A percentile compares a stretch with the other conserved stretches of the same genome.
phyloP scores from a whole-genome alignment of 1,140 invertebrate genomes.

The Saccostrea cuccullata region DNA sequence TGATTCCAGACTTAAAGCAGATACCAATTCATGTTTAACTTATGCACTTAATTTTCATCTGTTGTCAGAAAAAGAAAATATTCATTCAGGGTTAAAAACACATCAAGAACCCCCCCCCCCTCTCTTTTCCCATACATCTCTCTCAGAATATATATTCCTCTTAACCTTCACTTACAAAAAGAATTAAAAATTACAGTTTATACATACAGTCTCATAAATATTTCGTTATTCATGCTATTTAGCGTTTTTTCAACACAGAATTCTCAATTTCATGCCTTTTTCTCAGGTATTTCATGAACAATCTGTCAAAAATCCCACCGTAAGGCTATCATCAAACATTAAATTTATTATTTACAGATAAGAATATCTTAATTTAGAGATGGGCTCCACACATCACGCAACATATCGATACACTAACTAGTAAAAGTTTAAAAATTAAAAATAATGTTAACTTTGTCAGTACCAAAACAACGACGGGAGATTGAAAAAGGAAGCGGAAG shows the following conservation, averaged over 20 bases:
- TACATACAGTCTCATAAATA: too few species aligned
- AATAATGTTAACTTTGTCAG: background rate
- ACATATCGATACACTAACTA: background rate
- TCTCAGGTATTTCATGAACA: background rate
- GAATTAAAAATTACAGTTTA: background rate
- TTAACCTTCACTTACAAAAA: background rate
- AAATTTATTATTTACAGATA: background rate
- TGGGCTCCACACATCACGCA: background rate
- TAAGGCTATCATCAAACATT: background rate
- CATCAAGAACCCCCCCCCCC: too few species aligned
- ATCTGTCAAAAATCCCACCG: background rate
- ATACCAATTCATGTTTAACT: too few species aligned
- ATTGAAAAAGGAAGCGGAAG: slow-evolving; percentile 54
- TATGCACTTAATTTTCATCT: too few species aligned
- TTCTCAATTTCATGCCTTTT: background rate
- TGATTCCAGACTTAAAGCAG: too few species aligned
- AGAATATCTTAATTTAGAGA: background rate
- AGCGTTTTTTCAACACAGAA: background rate
- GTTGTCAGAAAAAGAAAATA: too few species aligned
- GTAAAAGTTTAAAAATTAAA: background rate
- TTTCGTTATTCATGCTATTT: background rate
- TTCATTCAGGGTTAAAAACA: too few species aligned
- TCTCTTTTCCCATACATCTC: too few species aligned
- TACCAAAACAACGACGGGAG: slow-evolving; percentile 37
- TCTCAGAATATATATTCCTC: background rate